A percentile compares a stretch with the other conserved stretches of the same genome.
Conservation (phyloP, 2,113 vertebrate genomes). For the Danio rerio region DNA sequence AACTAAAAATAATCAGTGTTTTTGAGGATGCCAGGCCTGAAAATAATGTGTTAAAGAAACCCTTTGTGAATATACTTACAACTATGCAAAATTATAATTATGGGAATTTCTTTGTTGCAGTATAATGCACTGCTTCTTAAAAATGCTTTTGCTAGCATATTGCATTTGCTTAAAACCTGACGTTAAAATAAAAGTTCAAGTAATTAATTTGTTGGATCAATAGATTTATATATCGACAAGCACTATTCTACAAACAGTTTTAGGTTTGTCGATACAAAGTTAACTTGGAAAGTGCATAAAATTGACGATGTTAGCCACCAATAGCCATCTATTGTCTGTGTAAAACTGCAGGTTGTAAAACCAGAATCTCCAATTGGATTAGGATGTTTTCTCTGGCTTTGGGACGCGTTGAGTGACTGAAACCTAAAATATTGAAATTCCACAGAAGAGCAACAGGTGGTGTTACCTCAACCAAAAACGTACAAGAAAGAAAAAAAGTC, state of each 20-base stretch:
- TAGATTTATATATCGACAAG: not conserved
- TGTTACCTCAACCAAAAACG: not conserved
- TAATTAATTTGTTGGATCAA: not conserved
- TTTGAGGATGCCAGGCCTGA: too few relatives aligned
- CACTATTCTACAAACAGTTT: not conserved
- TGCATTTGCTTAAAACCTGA: too few relatives aligned
- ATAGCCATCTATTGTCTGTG: not conserved
- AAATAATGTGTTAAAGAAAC: too few relatives aligned
- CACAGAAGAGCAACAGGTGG: conserved; percentile 27
- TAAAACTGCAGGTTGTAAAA: conserved; percentile 8
- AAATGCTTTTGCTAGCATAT: too few relatives aligned
- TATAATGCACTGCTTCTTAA: too few relatives aligned
- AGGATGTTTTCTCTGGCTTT: conserved; percentile 2
- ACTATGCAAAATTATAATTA: too few relatives aligned
- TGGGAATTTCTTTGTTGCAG: too few relatives aligned
- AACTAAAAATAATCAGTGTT: too few relatives aligned
- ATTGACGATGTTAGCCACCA: not conserved
- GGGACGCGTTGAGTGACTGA: not conserved
- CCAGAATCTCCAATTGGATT: conserved; percentile 19
- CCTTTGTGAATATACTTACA: too few relatives aligned
- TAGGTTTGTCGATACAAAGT: not conserved
- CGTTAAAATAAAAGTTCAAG: not conserved
- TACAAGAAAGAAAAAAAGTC: not conserved
- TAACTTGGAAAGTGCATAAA: not conserved
- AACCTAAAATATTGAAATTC: not conserved